Base-by-base conservation (phyloP, 2,888 invertebrate species). In the Scaptomyza reducta region DNA sequence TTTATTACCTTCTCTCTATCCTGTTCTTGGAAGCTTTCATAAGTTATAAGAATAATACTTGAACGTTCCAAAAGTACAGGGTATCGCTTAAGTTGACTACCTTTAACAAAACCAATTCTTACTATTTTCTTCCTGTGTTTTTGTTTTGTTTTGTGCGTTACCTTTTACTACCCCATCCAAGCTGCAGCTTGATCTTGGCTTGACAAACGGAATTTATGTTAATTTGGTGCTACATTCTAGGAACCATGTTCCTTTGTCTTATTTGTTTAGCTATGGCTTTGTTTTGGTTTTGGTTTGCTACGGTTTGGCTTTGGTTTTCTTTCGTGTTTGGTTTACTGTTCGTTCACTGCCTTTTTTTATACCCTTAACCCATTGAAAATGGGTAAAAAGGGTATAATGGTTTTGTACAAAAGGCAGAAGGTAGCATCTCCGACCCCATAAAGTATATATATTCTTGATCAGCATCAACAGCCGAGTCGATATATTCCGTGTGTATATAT, bases 161-260 rank as follows among this genome's bases (percentile, higher is more conserved):
- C 53, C 33, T n/a, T 31, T 13, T 7, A 25, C 29, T 10, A 27
- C 22, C 56, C 54, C n/a, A 40, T 40, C 10, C 10, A 40, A 40
- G 40, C 16, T 38, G 16, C 6, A 42, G 10, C 57, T 45, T 66
- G 61, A 62, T 71, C 73, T 59, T 70, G 55, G 64, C 63, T 69
- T 50, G 63, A 40, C 14, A 67, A 75, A 59, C 61, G 75, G 83
- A 84, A 87, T 84, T 84, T 84, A 87, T 84, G 83, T 87, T 84
- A 84, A 84, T 84, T 85, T 71, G 81, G 55, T 85, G 73, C 70
- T 59, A 69, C 77, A 81, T 85, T 77, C 81, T 64, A 50, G 65
- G 56, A 62, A 68, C 53, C 76, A 46, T 58, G 57, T 62, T 63
- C 74, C 74, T 60, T 59, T 65, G 61, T 60, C 71, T 70, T 75